Base-by-base conservation (phyloP, 2,113 vertebrate genomes). In the Physeter macrocephalus region DNA sequence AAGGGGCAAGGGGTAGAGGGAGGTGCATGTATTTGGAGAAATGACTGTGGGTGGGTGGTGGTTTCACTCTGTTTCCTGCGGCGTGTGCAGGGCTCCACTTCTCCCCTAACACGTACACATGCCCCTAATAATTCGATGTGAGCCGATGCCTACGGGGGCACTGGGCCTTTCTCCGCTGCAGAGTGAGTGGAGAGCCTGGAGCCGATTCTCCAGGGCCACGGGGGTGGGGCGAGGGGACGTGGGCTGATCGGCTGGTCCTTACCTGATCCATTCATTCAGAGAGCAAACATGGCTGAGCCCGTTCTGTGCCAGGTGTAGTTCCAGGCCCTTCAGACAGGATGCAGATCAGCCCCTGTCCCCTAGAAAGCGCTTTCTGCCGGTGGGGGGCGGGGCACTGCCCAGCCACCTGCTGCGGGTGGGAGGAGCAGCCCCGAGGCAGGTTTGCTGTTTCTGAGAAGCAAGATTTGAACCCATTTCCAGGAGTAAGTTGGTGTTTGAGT, bases 31-130 rank as follows among this genome's bases (percentile, higher is more conserved):
- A 20, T 46, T 67, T 78, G 36, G 61, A 78, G 80, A 87, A 78
- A 25, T 77, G 67, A 36, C 29, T 39, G 77, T 5, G 34, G 1
- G 10, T 61, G 11, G 5, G 78, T 67, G 23, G 31, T 31, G 7
- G 27, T 69, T 67, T 94, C 18, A 6, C n/a, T 21, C 34, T 57
- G 12, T 82, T 41, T 34, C 14, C 43, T 15, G 17, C 2, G 15
- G 41, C 23, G 8, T 29, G 17, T 31, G 6, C 25, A 9, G 2
- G n/a, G 6, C 10, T 23, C 17, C 3, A 36, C 20, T 6, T n/a
- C 85, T 9, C n/a, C 27, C 8, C 0, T 59, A 1, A 23, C 49
- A 29, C 27, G 36, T 86, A 12, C 34, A 8, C 0, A 0, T 13
- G 12, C 20, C 11, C 39, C 57, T 92, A 20, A 20, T 75, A 20